Evolutionary conservation across 2,113 vertebrate genomes (phyloP).

Genomic region (Osmerus eperlanus): DNA sequence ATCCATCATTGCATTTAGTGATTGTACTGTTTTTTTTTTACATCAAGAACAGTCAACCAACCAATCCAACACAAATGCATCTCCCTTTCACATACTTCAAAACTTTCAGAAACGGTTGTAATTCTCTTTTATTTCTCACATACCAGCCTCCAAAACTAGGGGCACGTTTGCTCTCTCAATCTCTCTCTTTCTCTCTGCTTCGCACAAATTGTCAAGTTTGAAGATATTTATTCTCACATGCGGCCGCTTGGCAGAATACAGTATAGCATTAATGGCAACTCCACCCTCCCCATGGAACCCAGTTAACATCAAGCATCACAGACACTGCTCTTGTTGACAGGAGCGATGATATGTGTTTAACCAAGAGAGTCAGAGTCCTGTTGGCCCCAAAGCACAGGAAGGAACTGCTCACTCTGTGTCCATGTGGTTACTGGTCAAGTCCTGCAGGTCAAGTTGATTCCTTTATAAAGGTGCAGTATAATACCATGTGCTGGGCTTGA

Average conservation of each 20-base stretch:
- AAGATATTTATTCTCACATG: constrained; percentile 71
- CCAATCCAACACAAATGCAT: not conserved
- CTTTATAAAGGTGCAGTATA: not conserved
- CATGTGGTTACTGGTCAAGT: no score
- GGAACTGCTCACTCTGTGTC: not conserved
- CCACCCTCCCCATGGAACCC: constrained; percentile 9
- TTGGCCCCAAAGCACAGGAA: constrained; percentile 23
- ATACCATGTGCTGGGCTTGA: not conserved
- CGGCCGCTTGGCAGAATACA: constrained; percentile 67
- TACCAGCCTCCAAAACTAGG: constrained; percentile 39
- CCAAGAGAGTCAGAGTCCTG: constrained; percentile 58
- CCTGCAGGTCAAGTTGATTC: no score
- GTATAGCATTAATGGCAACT: constrained; percentile 28
- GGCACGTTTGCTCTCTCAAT: not conserved
- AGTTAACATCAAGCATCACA: constrained; percentile 47
- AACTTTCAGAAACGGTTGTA: no score
- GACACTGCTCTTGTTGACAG: constrained; percentile 31
- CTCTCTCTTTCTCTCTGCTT: constrained; percentile 8
- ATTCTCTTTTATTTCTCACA: no score
- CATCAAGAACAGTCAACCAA: constrained; percentile 10
- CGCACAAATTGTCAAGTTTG: constrained; percentile 39
- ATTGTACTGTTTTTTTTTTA: not conserved
- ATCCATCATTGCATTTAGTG: no score
- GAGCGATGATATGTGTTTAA: constrained; percentile 36
- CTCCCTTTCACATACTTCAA: no score